Base-by-base conservation (phyloP, 2,888 invertebrate species). In the Pemphredon lugubris region DNA sequence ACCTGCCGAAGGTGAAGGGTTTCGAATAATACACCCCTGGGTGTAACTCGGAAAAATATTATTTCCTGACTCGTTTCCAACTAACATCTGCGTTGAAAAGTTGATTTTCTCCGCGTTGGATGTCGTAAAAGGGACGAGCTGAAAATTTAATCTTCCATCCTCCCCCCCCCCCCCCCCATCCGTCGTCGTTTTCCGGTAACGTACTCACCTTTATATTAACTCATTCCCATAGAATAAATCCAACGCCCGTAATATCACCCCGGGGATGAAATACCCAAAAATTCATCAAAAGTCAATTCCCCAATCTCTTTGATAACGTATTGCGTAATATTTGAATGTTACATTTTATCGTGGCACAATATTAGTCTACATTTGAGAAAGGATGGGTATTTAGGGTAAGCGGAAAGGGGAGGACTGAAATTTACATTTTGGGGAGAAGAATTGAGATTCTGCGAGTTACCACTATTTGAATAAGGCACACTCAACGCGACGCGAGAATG, bases 71-170 rank as follows among this genome's bases (percentile, higher is more conserved):
- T 2, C n/a, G 34, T n/a, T 9, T n/a, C 2, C 34, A n/a, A 9
- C n/a, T 34, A 34, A 34, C n/a, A n/a, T 7, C 34, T 26, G 26
- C 34, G 3, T 3, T 3, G n/a, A 9, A 34, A 34, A 40, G 5
- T 40, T 11, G 48, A 40, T 42, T 45, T 20, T 40, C 21, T 6
- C 23, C 16, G 1, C 32, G n/a, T 32, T 14, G 13, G 26, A 14
- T 40, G 11, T 13, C 32, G 21, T 40, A 32, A 64, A 64, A 14
- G 34, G 2, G n/a, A 16, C 16, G 47, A 48, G 47, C 34, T 30
- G 47, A 55, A 13, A 48, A 48, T 64, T 57, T 57, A 63, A 48
- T 55, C 30, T 21, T 9, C 23, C 18, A 48, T 55, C n/a, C n/a
- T n/a, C n/a, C n/a, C n/a, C n/a, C n/a, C n/a, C n/a, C n/a, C n/a